Conservation (phyloP, 2,797 vertebrate genomes). For the Ceryle rudis region DNA sequence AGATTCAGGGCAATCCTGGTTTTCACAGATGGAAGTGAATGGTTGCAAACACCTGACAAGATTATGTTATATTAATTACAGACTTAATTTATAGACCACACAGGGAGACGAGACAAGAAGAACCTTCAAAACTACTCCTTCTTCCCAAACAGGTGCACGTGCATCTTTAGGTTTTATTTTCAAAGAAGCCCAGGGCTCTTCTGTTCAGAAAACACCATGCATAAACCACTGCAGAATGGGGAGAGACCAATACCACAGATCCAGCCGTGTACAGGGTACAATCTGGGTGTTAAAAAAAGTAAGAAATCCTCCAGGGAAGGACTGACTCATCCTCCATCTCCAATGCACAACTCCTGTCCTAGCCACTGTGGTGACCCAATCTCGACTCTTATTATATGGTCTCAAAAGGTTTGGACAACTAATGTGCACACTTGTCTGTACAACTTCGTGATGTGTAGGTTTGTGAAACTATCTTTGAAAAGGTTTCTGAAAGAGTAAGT, state of each 20-base stretch:
- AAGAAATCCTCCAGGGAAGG: not conserved
- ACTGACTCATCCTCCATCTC: not conserved
- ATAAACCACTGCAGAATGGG: not conserved
- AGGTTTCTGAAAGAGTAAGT: not conserved
- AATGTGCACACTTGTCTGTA: not conserved
- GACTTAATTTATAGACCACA: not conserved
- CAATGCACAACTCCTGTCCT: not conserved
- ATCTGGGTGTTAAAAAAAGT: not conserved
- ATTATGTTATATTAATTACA: not conserved
- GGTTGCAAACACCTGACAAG: not conserved
- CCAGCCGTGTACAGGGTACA: not conserved
- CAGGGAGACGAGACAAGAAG: not conserved
- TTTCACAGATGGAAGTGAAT: not conserved
- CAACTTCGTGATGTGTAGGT: not conserved
- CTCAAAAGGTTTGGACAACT: not conserved
- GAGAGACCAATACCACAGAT: not conserved
- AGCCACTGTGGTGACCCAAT: not conserved
- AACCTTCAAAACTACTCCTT: not conserved
- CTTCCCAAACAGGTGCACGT: not conserved
- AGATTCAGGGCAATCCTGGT: not conserved
- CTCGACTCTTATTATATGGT: not conserved
- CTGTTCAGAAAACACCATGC: not conserved
- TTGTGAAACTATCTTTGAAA: not conserved
- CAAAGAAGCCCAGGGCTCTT: not conserved
- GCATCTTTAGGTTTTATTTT: not conserved